Evolutionary conservation across 92 coral and sea anemone species (phyloP), one percentile per base, ranked within the genome.

Genomic region (Virgularia gustaviana): DNA sequence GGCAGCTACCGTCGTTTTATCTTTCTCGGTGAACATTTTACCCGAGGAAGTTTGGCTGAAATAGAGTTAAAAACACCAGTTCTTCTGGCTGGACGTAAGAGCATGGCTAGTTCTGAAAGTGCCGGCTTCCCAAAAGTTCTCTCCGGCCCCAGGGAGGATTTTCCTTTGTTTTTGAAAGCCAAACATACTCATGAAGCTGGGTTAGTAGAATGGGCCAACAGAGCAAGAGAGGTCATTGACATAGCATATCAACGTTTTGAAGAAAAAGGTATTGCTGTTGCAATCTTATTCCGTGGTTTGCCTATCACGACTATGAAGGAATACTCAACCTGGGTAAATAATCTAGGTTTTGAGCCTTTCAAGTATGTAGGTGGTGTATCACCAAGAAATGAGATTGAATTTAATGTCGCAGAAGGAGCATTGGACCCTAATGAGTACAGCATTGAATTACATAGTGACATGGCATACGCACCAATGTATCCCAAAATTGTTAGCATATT

Each of bases 391-490:
- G 31, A 11, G 27, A 35, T 78, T 9, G 81, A 77, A 68, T 41
- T 55, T 20, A 63, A 80, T 30, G 57, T 77, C 7, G 57, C 72
- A 10, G 76, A 74, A 37, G 77, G 71, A 1, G 70, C 88, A 15
- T 72, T 64, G 2, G 72, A 72, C 27, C 81, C 82, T 18, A 56
- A 63, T 3, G 75, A 35, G 24, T 45, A 57, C 37, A 72, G 71
- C 6, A 86, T 86, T 43, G 90, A 86, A 36, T 63, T 76, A 5
- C 90, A 86, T 63, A 86, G 82, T 44, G 90, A 86, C 27, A 41
- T 86, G 79, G 57, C 90, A 0, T 86, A 57, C 36, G 53, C 73
- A 2, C 9, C 56, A 11, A 42, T 49, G n/a, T 82, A 35, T 60
- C 90, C 90, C 0, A 37, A 42, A 36, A 86, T 82, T 78, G 86